Evolutionary conservation across 1,140 invertebrate species (phyloP).

Genomic region (Calycopis cecrops): DNA sequence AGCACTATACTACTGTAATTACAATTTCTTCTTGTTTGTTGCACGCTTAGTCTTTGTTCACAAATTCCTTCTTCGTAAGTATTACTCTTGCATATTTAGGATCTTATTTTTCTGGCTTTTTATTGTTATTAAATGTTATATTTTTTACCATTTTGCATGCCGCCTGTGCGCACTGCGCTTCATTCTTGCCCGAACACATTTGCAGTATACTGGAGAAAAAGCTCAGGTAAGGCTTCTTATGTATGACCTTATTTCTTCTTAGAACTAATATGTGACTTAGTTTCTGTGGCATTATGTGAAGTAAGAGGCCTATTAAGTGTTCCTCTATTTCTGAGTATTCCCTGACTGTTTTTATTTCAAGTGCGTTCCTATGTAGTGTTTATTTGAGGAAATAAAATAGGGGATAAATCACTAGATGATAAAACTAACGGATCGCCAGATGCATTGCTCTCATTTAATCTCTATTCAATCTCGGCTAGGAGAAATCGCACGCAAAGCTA

Average conservation of each 20-base stretch:
- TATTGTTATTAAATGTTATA: constrained; percentile 53
- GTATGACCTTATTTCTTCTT: constrained; percentile 26
- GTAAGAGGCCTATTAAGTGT: no score
- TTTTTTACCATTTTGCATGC: constrained; percentile 72
- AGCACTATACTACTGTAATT: no score
- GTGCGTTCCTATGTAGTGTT: no score
- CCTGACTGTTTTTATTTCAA: no score
- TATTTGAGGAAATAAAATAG: no score
- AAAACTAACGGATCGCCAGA: no score
- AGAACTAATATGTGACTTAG: neutral
- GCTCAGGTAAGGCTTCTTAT: constrained; percentile 79
- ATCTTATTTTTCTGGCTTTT: constrained; percentile 36
- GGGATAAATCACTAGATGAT: no score
- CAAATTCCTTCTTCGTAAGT: constrained; percentile 31
- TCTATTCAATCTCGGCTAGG: no score
- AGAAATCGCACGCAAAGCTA: neutral
- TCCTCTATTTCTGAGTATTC: no score
- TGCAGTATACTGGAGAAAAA: constrained; percentile 86
- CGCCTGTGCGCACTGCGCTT: constrained; percentile 71
- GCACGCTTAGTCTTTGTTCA: constrained; percentile 34
- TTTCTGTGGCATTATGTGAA: neutral
- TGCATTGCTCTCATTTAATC: no score
- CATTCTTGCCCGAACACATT: constrained; percentile 69
- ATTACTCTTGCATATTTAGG: constrained; percentile 13
- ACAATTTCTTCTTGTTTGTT: constrained; percentile 29